Base-by-base conservation (phyloP, 2,797 vertebrate species). In the Loris lydekkerianus region DNA sequence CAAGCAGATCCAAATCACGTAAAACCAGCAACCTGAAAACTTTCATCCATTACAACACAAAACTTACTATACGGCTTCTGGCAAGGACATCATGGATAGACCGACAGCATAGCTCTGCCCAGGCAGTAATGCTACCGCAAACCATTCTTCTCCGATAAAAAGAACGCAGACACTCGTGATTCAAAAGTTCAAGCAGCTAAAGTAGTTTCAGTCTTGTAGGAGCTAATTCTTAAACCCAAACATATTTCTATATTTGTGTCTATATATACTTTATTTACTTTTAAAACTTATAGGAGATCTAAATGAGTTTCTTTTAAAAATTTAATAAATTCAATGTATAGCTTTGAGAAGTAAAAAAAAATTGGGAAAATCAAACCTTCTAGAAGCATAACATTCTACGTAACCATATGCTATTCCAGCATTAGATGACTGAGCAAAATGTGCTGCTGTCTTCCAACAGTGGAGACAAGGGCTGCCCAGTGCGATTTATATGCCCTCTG, bases 31-130 rank as follows among this genome's bases (percentile, higher is more conserved):
- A 91, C 80, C 97, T 98, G 97, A 98, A 98, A 98, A 97, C 96
- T 86, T 60, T 82, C 96, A 98, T 97, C 98, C 98, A 98, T 97
- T 98, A 98, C 98, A 98, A 98, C 97, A 98, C 97, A 98, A 98
- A 91, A 0, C 1, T 95, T 97, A 96, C 97, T 96, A 96, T 98
- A 96, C 98, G 98, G 97, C 98, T 98, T 97, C 98, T 29, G 96
- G 98, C 97, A 21, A 98, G 96, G 97, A 98, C 97, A 92, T 97
- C 95, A 75, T 9, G 90, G 91, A 95, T 95, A 98, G 97, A 98
- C 97, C 98, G 98, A 98, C 88, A 97, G 95, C 86, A 96, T 93
- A 95, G 97, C 97, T 97, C 96, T 97, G 86, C 94, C 72, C 86
- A 97, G 94, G 96, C 93, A 97, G 94, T 10, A 63, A 97, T 96